These are phyloP conservation scores for Plecturocebus donacophilus DNA, from an alignment of 2,113 vertebrate species.

Conservation along the genomic window DNA sequence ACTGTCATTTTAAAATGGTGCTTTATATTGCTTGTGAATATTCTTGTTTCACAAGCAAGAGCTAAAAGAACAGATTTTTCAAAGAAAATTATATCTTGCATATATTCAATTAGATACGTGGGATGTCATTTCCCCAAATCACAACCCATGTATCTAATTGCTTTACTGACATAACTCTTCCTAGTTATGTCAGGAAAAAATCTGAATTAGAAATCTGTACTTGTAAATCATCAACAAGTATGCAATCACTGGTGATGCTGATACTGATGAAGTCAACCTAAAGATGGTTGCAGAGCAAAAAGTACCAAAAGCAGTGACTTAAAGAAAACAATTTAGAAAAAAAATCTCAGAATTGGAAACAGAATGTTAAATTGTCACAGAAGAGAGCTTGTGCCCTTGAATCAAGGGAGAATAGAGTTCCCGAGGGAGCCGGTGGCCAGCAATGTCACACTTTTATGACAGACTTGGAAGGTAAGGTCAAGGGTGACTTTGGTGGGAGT, in stretches of 20 bases:
- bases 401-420: background rate
- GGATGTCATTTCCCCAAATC: background rate
- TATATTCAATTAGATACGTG: background rate
- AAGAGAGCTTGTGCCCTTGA: background rate
- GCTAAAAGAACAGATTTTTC: background rate
- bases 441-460: fast-evolving
- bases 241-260: background rate
- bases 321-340: background rate
- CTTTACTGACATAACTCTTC: background rate
- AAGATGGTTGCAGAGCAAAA: background rate
- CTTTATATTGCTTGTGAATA: background rate
- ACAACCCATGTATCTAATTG: background rate
- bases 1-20: background rate
- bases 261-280: background rate
- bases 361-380: background rate
- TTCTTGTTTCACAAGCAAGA: background rate
- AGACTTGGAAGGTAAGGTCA: background rate
- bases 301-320: background rate
- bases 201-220: background rate
- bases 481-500: background rate
- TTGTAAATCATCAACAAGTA: background rate
- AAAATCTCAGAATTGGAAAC: background rate
- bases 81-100: background rate
- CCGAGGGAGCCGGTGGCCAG: background rate
- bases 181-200: background rate